These are phyloP conservation scores for Pemphigus obesinymphae DNA, from an alignment of 1,140 invertebrate genomes.

Conservation along the genomic window DNA sequence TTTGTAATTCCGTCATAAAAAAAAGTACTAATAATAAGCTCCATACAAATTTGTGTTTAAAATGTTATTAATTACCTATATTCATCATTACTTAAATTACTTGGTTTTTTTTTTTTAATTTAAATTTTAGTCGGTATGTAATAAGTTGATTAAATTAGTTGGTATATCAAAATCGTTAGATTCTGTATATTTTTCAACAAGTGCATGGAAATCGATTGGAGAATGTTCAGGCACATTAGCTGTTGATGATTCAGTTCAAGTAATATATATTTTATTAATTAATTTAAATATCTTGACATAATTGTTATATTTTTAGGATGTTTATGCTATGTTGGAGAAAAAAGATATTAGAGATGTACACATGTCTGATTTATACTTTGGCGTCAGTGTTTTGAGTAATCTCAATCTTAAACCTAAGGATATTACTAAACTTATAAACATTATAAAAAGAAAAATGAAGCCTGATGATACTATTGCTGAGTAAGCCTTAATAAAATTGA, in stretches of 20 bases:
- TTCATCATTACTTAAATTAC: background rate
- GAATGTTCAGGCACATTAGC: conserved; percentile 51
- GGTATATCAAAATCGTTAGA: conserved; percentile 53
- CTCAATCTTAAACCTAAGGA: conserved; percentile 29
- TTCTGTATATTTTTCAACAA: conserved; percentile 55
- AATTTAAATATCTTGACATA: background rate
- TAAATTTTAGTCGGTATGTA: conserved; percentile 56
- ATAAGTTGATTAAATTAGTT: conserved; percentile 52
- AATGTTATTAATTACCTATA: too few relatives aligned
- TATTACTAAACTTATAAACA: conserved; percentile 23
- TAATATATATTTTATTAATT: conserved; percentile 43
- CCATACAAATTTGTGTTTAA: too few relatives aligned
- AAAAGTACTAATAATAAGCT: background rate
- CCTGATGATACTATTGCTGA: conserved; percentile 2
- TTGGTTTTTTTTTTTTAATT: conserved; percentile 25
- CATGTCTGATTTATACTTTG: conserved; percentile 42
- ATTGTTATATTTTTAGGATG: background rate
- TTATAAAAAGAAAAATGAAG: conserved; percentile 18
- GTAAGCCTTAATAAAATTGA: background rate
- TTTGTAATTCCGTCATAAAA: too few relatives aligned
- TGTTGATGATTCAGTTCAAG: conserved; percentile 48
- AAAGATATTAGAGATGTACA: conserved; percentile 45
- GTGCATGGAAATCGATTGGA: conserved; percentile 54
- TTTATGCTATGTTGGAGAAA: conserved; percentile 46
- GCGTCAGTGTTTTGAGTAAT: background rate